phyloP scores from a whole-genome alignment of 1,140 invertebrate genomes.

The Melanaphis sacchari region DNA sequence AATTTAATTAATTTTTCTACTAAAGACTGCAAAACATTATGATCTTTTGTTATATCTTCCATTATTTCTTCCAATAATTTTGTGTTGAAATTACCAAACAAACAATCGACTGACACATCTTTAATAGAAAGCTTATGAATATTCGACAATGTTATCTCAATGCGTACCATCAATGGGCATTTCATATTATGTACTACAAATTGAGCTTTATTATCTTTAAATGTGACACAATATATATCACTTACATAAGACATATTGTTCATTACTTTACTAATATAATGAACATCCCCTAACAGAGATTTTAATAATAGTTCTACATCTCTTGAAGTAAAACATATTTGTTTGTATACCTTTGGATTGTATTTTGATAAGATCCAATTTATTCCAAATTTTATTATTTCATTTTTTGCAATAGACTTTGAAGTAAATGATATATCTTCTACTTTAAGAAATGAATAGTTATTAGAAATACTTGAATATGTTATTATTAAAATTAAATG shows the following conservation, averaged over 20 bases:
- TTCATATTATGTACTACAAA: conserved; percentile 41
- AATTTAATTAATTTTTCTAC: conserved; percentile 31
- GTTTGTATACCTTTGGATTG: conserved; percentile 34
- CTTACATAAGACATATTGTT: not conserved
- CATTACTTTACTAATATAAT: conserved; percentile 36
- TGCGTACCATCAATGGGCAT: not conserved
- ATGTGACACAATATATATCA: conserved; percentile 11
- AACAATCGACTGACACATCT: conserved; percentile 5
- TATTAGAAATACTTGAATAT: not conserved
- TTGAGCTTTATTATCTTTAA: conserved; percentile 32
- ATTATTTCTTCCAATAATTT: conserved; percentile 14
- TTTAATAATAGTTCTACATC: conserved; percentile 45
- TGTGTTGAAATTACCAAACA: conserved; percentile 7
- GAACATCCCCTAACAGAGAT: conserved; percentile 26
- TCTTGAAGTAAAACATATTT: conserved; percentile 43
- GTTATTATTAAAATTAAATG: conserved; percentile 9
- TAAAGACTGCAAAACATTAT: conserved; percentile 32
- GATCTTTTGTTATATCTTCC: conserved; percentile 2
- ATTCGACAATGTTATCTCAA: conserved; percentile 30
- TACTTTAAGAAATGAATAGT: conserved; percentile 34
- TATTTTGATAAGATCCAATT: conserved; percentile 54
- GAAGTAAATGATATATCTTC: conserved; percentile 32
- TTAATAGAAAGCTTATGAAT: conserved; percentile 43
- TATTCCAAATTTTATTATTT: conserved; percentile 47
- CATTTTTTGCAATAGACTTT: not conserved